phyloP scores from a whole-genome alignment of 2,888 invertebrate species.

The Torymus auratus region DNA sequence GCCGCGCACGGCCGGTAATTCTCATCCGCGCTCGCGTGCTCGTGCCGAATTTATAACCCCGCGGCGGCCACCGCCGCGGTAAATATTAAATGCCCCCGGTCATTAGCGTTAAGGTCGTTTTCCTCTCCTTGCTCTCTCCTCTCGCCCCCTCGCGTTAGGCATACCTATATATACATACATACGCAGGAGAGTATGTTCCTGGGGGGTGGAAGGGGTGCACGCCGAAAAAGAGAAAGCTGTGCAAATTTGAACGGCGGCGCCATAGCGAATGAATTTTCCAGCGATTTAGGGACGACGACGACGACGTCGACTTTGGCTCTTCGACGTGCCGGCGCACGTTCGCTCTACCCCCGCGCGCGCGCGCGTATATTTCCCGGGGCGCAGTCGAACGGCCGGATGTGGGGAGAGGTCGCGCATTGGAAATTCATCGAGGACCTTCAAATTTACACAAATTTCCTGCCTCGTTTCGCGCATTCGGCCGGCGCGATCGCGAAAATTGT shows the following conservation, averaged over 20 bases:
- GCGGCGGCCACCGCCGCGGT: background rate
- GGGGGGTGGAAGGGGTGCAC: background rate
- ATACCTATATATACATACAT: no score
- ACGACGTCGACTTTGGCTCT: background rate
- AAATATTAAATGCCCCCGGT: conserved; percentile 43
- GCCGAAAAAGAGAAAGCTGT: conserved; percentile 8
- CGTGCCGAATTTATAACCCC: conserved; percentile 39
- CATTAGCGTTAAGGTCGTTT: conserved; percentile 36
- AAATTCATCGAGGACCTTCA: conserved; percentile 56
- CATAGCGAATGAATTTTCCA: conserved; percentile 34
- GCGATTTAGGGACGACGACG: conserved; percentile 17
- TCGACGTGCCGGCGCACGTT: conserved; percentile 41
- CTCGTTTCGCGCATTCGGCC: conserved; percentile 52
- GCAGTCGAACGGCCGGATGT: background rate
- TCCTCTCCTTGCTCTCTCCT: background rate
- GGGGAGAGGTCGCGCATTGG: conserved; percentile 28
- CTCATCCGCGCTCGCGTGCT: conserved; percentile 38
- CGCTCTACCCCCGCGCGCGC: background rate
- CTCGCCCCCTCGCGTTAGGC: no score
- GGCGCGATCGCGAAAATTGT: conserved; percentile 34
- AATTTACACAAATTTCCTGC: conserved; percentile 57
- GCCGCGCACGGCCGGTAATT: conserved; percentile 5
- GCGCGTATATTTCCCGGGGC: background rate
- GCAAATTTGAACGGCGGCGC: conserved; percentile 33
- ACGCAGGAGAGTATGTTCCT: no score